phyloP scores from a whole-genome alignment of 2,797 vertebrate species.

The Takifugu rubripes region DNA sequence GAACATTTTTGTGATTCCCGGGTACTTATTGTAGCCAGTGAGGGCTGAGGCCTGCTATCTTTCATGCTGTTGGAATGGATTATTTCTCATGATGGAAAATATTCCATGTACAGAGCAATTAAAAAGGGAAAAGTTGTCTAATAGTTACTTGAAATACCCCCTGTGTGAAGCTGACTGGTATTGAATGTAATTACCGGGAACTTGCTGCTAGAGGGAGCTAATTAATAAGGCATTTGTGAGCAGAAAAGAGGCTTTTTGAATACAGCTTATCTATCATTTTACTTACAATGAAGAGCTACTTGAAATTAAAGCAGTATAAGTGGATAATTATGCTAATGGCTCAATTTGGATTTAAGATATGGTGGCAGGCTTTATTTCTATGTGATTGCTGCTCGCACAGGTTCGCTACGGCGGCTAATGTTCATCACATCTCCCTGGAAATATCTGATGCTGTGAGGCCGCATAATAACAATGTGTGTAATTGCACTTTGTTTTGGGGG shows the following conservation, averaged over 20 bases:
- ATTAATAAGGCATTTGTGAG: constrained; percentile 76
- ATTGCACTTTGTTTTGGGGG: constrained; percentile 20
- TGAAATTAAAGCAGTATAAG: constrained; percentile 70
- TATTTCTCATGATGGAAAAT: constrained; percentile 27
- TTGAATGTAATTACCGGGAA: constrained; percentile 68
- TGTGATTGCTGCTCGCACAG: constrained; percentile 39
- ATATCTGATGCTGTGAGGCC: constrained; percentile 55
- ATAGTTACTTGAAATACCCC: constrained; percentile 40
- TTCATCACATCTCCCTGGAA: constrained; percentile 45
- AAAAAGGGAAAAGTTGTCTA: constrained; percentile 45
- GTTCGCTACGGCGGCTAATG: constrained; percentile 20
- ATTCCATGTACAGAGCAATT: constrained; percentile 41
- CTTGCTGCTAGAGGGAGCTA: constrained; percentile 78
- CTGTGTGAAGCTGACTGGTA: constrained; percentile 30
- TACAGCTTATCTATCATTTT: constrained; percentile 69
- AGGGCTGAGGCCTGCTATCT: too few species aligned
- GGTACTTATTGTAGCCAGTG: constrained; percentile 1
- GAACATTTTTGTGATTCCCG: constrained; percentile 39
- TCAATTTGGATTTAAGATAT: constrained; percentile 71
- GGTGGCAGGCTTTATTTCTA: constrained; percentile 65
- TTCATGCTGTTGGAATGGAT: constrained; percentile 10
- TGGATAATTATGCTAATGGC: constrained; percentile 76
- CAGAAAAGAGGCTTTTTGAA: constrained; percentile 69
- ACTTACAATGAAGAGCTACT: constrained; percentile 73
- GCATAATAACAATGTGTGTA: constrained; percentile 16